Evolutionary conservation across 2,797 vertebrate genomes (phyloP).

Genomic region (Scomberomorus guttatus): DNA sequence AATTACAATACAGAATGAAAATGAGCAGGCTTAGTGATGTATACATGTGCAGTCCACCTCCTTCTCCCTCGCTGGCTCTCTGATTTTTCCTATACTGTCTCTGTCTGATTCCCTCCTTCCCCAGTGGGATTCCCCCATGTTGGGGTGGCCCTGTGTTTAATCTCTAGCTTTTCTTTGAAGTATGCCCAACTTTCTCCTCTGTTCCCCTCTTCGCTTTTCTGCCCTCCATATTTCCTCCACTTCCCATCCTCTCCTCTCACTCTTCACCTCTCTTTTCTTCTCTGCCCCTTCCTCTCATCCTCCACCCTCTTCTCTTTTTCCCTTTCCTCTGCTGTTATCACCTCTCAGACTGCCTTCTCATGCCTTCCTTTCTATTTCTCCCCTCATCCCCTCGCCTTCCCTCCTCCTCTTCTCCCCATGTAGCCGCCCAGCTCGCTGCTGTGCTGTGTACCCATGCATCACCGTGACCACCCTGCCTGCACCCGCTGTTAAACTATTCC

Average conservation of each 20-base stretch:
- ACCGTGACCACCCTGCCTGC: constrained; percentile 65
- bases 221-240: constrained; percentile 4
- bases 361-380: constrained; percentile 30
- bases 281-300: constrained; percentile 16
- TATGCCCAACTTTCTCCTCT: constrained; percentile 42
- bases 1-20: background rate
- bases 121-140: constrained; percentile 8
- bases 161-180: constrained; percentile 59
- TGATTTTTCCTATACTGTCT: background rate
- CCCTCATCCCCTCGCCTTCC: constrained; percentile 21
- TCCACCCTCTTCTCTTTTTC: background rate
- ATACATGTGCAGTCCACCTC: background rate
- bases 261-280: constrained; percentile 22
- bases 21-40: background rate
- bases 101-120: background rate
- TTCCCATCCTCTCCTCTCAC: constrained; percentile 1
- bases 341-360: constrained; percentile 37
- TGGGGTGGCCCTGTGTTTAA: constrained; percentile 44
- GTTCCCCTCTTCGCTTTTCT: constrained; percentile 5
- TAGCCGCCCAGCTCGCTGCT: constrained; percentile 29
- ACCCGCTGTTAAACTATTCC: constrained; percentile 58
- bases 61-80: background rate
- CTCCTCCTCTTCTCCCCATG: constrained; percentile 10
- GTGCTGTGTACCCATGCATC: constrained; percentile 63
- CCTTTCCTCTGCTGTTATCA: constrained; percentile 24